Evolutionary conservation across 2,888 invertebrate species (phyloP).

Genomic region (Lapara coniferarum): DNA sequence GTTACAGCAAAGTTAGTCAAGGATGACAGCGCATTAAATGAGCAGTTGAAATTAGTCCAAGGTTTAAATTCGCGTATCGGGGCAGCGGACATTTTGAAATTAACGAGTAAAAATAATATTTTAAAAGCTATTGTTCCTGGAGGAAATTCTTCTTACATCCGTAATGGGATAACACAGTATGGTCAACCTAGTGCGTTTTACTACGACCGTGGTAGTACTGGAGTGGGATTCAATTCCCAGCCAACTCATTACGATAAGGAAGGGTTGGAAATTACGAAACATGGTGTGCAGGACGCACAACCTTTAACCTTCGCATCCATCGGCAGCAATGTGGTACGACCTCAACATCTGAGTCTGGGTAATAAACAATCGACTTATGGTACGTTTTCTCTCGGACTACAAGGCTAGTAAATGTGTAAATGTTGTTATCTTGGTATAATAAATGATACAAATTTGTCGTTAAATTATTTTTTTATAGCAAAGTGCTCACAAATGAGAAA

Average conservation of each 20-base stretch:
- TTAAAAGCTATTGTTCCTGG: background rate
- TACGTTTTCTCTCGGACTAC: too few species aligned
- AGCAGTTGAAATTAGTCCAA: constrained; percentile 44
- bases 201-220: background rate
- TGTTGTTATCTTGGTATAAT: too few species aligned
- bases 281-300: background rate
- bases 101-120: constrained; percentile 32
- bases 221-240: background rate
- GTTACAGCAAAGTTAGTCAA: constrained; percentile 56
- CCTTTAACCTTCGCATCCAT: background rate
- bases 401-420: too few species aligned
- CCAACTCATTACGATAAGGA: background rate
- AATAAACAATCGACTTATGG: too few species aligned
- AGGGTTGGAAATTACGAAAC: background rate
- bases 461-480: too few species aligned
- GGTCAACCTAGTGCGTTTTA: background rate
- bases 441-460: too few species aligned
- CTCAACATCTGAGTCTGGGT: too few species aligned
- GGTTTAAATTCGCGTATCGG: constrained; percentile 47
- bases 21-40: constrained; percentile 37
- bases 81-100: constrained; percentile 39
- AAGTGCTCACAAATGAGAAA: too few species aligned
- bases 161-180: background rate
- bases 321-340: background rate
- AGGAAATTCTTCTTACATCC: background rate